Percentiles rank a stretch among this genome's conserved stretches.
Evolutionary conservation across 1,140 invertebrate genomes (phyloP).

Genomic region (Drosophila asahinai): DNA sequence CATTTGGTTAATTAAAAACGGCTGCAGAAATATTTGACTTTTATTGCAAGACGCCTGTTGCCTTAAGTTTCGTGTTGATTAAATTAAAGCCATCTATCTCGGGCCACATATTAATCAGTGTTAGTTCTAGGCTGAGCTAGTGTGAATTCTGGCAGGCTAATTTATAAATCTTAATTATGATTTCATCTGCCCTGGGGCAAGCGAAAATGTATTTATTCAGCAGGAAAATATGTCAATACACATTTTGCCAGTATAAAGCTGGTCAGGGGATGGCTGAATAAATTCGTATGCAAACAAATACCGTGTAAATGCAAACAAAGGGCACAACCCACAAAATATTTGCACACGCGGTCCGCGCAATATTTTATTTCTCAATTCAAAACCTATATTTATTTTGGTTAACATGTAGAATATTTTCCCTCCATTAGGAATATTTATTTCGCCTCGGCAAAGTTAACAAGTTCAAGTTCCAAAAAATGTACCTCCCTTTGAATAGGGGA

Average conservation of each 20-base stretch:
- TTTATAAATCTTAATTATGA: background rate
- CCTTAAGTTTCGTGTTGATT: constrained; percentile 29
- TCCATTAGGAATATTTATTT: constrained; percentile 28
- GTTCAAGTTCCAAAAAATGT: constrained; percentile 32
- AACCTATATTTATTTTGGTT: background rate
- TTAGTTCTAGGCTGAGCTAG: background rate
- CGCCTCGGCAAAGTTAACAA: constrained; percentile 32
- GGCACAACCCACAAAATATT: background rate
- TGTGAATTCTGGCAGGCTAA: background rate
- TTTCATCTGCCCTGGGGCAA: background rate
- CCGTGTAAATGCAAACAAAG: constrained; percentile 6
- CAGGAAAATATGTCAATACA: background rate
- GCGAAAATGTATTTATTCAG: background rate
- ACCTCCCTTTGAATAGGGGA: background rate
- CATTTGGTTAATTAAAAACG: constrained; percentile 55
- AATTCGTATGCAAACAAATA: background rate
- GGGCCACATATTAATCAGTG: background rate
- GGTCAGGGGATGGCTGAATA: background rate
- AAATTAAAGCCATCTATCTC: constrained; percentile 15
- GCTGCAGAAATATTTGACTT: constrained; percentile 39
- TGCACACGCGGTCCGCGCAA: background rate
- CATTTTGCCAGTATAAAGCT: background rate
- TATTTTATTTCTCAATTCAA: constrained; percentile 3
- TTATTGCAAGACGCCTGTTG: constrained; percentile 33
- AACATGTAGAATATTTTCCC: constrained; percentile 6